Percentiles rank a stretch among this genome's conserved stretches.
Evolutionary conservation across 1,140 invertebrate genomes (phyloP).

Genomic region (Bombus cullumanus): DNA sequence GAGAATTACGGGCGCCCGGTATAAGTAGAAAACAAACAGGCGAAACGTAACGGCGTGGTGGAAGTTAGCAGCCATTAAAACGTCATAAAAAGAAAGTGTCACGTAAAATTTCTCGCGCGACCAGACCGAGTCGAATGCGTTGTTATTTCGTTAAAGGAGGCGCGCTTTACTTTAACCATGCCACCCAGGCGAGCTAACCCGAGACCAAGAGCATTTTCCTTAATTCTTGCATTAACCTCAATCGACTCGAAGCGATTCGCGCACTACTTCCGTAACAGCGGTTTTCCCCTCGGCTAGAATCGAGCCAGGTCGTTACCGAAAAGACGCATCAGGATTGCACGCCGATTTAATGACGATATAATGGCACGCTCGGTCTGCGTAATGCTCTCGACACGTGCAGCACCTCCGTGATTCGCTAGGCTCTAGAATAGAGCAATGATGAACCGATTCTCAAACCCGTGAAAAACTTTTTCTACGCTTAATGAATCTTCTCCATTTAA

Average conservation of each 20-base stretch:
- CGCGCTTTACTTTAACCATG: slow-evolving; percentile 23
- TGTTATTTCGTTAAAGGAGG: slow-evolving; percentile 49
- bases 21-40: slow-evolving; percentile 24
- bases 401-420: not conserved
- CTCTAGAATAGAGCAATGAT: not conserved
- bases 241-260: slow-evolving; percentile 69
- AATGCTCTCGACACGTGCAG: slow-evolving; percentile 64
- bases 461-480: not conserved
- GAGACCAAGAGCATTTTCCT: slow-evolving; percentile 27
- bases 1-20: slow-evolving; percentile 21
- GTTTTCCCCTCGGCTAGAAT: slow-evolving; percentile 54
- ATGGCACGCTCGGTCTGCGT: slow-evolving; percentile 57
- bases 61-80: slow-evolving; percentile 20
- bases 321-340: slow-evolving; percentile 55
- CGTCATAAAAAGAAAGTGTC: slow-evolving; percentile 39
- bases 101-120: slow-evolving; percentile 29
- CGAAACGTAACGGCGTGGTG: slow-evolving; percentile 22
- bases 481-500: no score
- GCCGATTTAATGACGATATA: slow-evolving; percentile 66
- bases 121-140: slow-evolving; percentile 5
- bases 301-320: slow-evolving; percentile 64
- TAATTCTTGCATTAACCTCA: slow-evolving; percentile 63
- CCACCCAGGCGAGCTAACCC: slow-evolving; percentile 34
- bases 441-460: no score
- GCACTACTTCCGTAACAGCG: slow-evolving; percentile 48